Conservation (phyloP, 2,888 invertebrate species). For the Parascotia fuliginaria region DNA sequence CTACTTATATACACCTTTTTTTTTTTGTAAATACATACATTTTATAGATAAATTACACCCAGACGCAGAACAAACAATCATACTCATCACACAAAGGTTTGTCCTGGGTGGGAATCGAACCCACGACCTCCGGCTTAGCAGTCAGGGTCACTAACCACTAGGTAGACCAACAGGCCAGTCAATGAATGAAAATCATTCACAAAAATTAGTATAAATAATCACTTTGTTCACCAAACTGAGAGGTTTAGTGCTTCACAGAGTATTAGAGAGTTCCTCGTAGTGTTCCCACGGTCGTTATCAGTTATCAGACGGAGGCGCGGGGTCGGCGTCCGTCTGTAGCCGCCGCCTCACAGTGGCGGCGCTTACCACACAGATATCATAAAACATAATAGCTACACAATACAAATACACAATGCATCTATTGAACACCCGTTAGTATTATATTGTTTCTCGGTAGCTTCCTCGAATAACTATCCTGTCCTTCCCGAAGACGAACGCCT, state of each 20-base stretch:
- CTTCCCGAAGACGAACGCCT: neutral
- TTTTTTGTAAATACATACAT: too few species aligned
- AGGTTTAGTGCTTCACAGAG: neutral
- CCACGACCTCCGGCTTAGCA: too few species aligned
- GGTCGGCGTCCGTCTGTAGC: neutral
- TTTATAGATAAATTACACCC: too few species aligned
- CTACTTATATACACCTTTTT: too few species aligned
- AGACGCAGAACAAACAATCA: too few species aligned
- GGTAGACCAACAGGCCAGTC: neutral
- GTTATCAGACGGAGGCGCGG: neutral
- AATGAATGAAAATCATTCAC: neutral
- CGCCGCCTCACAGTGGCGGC: conserved; percentile 1
- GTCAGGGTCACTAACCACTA: too few species aligned
- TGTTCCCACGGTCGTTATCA: conserved; percentile 7
- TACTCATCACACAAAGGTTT: too few species aligned
- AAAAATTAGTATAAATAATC: neutral
- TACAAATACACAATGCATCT: neutral
- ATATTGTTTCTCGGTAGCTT: neutral
- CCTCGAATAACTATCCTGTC: neutral
- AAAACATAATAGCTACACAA: neutral
- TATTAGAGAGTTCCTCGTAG: neutral
- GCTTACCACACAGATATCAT: conserved; percentile 1
- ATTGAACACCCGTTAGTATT: neutral
- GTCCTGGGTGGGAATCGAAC: too few species aligned
- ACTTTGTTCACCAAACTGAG: too few species aligned